Conservation (phyloP, 2,888 invertebrate genomes). For the Andricus curvator region DNA sequence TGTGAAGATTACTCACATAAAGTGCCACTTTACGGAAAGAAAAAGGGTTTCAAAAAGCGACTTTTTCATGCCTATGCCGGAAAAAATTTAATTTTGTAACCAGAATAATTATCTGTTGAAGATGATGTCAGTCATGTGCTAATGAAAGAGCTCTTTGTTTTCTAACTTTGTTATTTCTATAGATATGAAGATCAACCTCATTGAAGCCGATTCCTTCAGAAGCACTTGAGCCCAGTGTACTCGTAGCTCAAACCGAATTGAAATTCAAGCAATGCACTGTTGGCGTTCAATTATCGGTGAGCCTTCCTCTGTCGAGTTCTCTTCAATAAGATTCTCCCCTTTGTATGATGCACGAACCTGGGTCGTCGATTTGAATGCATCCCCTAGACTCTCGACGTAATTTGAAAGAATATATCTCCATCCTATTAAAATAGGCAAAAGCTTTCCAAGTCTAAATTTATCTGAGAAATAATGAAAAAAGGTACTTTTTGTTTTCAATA, state of each 20-base stretch:
- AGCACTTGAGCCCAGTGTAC: conserved; percentile 49
- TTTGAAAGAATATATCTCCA: too few relatives aligned
- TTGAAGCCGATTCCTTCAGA: conserved; percentile 42
- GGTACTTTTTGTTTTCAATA: too few relatives aligned
- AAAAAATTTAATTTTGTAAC: not conserved
- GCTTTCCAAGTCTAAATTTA: too few relatives aligned
- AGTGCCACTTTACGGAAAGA: too few relatives aligned
- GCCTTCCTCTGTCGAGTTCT: conserved; percentile 44
- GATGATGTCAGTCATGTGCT: not conserved
- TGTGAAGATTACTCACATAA: too few relatives aligned
- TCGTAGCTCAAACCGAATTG: conserved; percentile 42
- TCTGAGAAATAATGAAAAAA: too few relatives aligned
- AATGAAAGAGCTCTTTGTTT: conserved; percentile 40
- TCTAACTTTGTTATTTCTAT: conserved; percentile 40
- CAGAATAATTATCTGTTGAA: not conserved
- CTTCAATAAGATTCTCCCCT: conserved; percentile 47
- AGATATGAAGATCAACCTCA: conserved; percentile 14
- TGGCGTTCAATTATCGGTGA: conserved; percentile 59
- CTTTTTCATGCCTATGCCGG: too few relatives aligned
- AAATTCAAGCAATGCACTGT: conserved; percentile 59
- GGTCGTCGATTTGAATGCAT: conserved; percentile 38
- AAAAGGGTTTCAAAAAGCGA: too few relatives aligned
- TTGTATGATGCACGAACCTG: conserved; percentile 34
- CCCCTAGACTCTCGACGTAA: too few relatives aligned
- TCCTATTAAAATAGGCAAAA: too few relatives aligned